Percentiles rank a stretch among this genome's conserved stretches.
phyloP scores from a whole-genome alignment of 2,888 invertebrate genomes.

The Hedya salicella region DNA sequence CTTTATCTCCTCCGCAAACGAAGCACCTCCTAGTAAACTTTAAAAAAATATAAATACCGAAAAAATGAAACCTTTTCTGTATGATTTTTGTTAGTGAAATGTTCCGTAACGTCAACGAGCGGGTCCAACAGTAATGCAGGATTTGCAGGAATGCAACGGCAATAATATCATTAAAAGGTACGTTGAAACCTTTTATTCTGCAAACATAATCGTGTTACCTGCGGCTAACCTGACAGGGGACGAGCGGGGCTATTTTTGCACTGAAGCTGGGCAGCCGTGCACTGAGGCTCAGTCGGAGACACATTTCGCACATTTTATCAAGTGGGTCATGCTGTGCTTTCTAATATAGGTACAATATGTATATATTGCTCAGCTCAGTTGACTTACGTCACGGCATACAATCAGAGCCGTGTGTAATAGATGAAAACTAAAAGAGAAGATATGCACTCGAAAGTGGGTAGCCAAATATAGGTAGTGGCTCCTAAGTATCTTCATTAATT shows the following conservation, averaged over 20 bases:
- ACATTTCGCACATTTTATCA: constrained; percentile 30
- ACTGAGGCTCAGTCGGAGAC: constrained; percentile 4
- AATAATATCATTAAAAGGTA: constrained; percentile 2
- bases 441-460: too few relatives aligned
- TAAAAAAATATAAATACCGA: background rate
- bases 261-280: constrained; percentile 8
- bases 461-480: too few relatives aligned
- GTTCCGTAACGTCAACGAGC: background rate
- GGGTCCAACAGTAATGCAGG: background rate
- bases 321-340: constrained; percentile 9
- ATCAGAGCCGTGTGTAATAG: too few relatives aligned
- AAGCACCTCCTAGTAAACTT: background rate
- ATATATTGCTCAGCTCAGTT: too few relatives aligned
- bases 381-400: too few relatives aligned
- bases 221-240: constrained; percentile 11
- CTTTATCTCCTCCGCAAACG: too few relatives aligned
- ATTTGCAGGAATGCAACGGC: background rate
- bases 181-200: constrained; percentile 5
- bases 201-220: background rate
- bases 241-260: constrained; percentile 14
- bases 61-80: background rate
- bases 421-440: too few relatives aligned
- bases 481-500: too few relatives aligned
- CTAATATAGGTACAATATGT: background rate
- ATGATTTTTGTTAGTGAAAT: background rate